Conservation (phyloP, 2,888 invertebrate species). For the Candidula unifasciata region DNA sequence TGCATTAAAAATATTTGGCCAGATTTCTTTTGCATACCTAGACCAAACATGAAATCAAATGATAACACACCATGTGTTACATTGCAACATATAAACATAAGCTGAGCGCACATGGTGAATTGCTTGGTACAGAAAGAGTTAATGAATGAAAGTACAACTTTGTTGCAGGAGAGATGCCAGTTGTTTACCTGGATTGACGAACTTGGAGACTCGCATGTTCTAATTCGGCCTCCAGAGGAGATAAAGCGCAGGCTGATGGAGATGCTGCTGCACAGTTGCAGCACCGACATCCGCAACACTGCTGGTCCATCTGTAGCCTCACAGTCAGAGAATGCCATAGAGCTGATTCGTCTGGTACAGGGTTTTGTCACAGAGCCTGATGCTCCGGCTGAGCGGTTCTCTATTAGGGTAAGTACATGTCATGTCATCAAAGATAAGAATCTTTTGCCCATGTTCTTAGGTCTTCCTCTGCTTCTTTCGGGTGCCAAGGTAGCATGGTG, state of each 20-base stretch:
- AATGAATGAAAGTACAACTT: background rate
- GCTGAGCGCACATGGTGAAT: no score
- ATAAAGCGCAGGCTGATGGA: constrained; percentile 81
- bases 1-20: no score
- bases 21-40: no score
- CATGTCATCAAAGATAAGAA: no score
- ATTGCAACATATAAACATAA: no score
- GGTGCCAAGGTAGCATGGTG: no score
- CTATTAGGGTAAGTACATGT: constrained; percentile 69
- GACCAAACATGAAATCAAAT: no score
- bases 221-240: constrained; percentile 81
- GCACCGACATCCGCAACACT: constrained; percentile 81
- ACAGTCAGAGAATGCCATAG: constrained; percentile 81
- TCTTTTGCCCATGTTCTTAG: no score
- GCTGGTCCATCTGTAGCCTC: constrained; percentile 78
- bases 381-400: constrained; percentile 78
- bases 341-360: constrained; percentile 81
- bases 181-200: constrained; percentile 82
- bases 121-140: no score
- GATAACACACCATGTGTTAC: no score
- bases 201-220: constrained; percentile 81
- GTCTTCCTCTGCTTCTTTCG: no score
- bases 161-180: constrained; percentile 80
- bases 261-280: constrained; percentile 82
- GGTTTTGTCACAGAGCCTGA: constrained; percentile 80